These are phyloP conservation scores for Lepidothrix coronata DNA, from an alignment of 2,113 vertebrate species.

Conservation along the genomic window DNA sequence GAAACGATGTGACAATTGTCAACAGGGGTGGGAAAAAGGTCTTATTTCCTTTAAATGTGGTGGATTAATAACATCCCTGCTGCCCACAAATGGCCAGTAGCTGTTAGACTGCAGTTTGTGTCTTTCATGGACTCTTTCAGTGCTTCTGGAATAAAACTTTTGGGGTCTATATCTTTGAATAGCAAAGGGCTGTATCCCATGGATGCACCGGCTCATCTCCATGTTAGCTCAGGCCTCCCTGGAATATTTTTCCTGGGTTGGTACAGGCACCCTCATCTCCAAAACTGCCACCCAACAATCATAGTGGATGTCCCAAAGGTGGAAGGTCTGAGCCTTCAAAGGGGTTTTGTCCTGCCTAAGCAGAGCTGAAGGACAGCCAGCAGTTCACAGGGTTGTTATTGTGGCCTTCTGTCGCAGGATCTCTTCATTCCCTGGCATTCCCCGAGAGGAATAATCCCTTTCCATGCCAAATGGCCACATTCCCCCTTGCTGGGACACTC, in stretches of 20 bases:
- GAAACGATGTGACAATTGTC: background rate
- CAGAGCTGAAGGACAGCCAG: background rate
- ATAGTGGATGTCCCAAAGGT: rapidly evolving
- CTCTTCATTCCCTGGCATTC: background rate
- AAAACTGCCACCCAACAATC: background rate
- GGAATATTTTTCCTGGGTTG: background rate
- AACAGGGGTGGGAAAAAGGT: background rate
- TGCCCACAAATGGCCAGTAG: rapidly evolving
- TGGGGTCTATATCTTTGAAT: background rate
- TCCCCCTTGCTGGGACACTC: background rate
- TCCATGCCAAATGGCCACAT: background rate
- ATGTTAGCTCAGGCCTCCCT: rapidly evolving
- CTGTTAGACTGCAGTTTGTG: background rate
- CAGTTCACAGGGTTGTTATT: background rate
- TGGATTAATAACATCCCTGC: background rate
- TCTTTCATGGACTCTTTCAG: background rate
- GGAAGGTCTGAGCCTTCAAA: background rate
- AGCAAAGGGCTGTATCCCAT: background rate
- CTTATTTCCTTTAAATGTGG: background rate
- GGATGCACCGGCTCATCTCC: background rate
- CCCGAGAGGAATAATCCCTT: background rate
- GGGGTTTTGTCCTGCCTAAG: background rate
- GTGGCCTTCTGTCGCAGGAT: background rate
- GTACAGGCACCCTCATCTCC: rapidly evolving
- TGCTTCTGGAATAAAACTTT: background rate